Conservation (phyloP, 2,888 invertebrate species). For the Eutolmus rufibarbis region DNA sequence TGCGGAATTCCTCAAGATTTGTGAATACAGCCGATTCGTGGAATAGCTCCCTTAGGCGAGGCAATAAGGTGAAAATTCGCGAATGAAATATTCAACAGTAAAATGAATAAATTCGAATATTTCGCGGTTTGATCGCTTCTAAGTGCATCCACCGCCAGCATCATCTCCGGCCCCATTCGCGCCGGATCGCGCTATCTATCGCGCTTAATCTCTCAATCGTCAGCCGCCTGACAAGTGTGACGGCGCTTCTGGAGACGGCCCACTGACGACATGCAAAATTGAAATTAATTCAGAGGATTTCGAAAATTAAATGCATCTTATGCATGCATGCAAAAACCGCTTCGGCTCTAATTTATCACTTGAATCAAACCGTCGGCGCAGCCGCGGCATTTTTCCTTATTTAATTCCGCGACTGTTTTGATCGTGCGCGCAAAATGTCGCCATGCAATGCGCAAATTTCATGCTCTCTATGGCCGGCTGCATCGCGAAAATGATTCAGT, state of each 20-base stretch:
- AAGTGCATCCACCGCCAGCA: background rate
- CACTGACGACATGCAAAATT: conserved; percentile 61
- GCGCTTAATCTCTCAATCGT: conserved; percentile 15
- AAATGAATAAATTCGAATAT: background rate
- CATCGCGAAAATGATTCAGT: conserved; percentile 1
- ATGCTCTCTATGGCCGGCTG: conserved; percentile 22
- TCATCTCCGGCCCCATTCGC: background rate
- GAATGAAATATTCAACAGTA: background rate
- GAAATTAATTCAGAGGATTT: conserved; percentile 61
- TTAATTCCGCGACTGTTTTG: background rate
- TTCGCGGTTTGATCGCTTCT: background rate
- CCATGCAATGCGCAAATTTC: conserved; percentile 18
- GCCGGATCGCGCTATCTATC: background rate
- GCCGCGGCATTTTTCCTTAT: background rate
- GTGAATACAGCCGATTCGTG: background rate
- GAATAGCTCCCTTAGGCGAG: background rate
- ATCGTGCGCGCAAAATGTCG: conserved; percentile 4
- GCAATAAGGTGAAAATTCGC: background rate
- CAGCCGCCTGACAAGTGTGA: conserved; percentile 36
- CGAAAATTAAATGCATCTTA: conserved; percentile 36
- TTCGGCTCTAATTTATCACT: conserved; percentile 30
- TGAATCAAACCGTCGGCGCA: background rate
- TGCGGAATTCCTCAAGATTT: background rate
- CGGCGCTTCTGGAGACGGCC: background rate
- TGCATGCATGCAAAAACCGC: conserved; percentile 40